phyloP scores from a whole-genome alignment of 2,888 invertebrate genomes.

The Dysmachus trigonus region DNA sequence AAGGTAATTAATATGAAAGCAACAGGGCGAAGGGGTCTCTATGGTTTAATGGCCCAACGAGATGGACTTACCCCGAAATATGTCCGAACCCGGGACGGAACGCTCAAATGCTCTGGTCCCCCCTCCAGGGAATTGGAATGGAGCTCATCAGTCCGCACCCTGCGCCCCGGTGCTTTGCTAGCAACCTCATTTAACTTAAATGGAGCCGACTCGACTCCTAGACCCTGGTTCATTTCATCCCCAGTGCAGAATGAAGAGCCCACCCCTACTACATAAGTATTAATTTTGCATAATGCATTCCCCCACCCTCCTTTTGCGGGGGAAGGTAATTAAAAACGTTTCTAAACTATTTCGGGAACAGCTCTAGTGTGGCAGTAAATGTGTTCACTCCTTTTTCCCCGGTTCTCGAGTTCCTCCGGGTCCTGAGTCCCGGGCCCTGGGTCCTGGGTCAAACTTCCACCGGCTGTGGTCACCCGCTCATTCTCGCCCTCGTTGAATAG shows the following conservation, averaged over 20 bases:
- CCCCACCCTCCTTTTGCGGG: neutral
- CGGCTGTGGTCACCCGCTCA: neutral
- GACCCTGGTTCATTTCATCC: neutral
- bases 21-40: conserved; percentile 3
- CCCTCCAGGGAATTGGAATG: too few species aligned
- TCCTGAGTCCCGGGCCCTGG: too few species aligned
- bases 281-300: conserved; percentile 29
- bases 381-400: neutral
- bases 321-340: conserved; percentile 23
- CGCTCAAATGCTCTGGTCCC: neutral
- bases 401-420: too few species aligned
- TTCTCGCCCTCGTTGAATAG: neutral
- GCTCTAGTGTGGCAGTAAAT: neutral
- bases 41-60: conserved; percentile 11
- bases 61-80: neutral
- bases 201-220: neutral
- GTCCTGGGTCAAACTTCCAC: neutral
- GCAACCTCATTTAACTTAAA: conserved; percentile 19
- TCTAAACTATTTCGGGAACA: neutral
- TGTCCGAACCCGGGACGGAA: neutral
- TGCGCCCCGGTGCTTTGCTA: neutral
- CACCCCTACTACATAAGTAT: neutral
- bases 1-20: conserved; percentile 38
- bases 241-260: neutral
- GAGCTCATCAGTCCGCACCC: neutral